Base-by-base conservation (phyloP, 2,113 vertebrate species). In the Ptilonorhynchus violaceus region DNA sequence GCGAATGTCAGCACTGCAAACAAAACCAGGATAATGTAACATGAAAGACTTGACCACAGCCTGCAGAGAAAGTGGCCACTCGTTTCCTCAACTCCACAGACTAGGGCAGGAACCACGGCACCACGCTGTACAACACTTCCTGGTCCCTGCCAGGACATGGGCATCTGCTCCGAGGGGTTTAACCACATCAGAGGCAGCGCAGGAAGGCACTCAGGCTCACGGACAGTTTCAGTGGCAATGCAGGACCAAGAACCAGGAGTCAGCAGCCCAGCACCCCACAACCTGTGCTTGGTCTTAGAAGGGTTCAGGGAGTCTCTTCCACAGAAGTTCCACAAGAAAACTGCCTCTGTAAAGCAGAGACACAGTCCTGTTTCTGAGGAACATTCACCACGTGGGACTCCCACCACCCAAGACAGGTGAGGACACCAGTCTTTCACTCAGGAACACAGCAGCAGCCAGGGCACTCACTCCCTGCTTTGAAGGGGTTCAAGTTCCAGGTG, bases 1-100 rank as follows among this genome's bases (percentile, higher is more conserved):
- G 25, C 15, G 72, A 95, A 80, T 88, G 90, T 84, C 92, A 92
- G 93, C 66, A 2, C 56, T 41, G 79, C 88, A 80, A 55, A 93
- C 75, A 80, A 85, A 95, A 31, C 55, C 44, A 59, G 86, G 20
- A 44, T 20, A 70, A 70, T 18, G 42, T 1, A 1, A 83, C 56
- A 88, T 59, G 66, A 83, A 95, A 96, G 82, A 10, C 79, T 47
- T 53, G 76, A 89, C 79, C 69, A 19, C 18, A 69, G 88, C 92
- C 76, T 86, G 63, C 33, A 64, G 62, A 75, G 47, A 92, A 83
- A 95, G 84, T 31, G 62, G 85, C 60, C 79, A 19, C 58, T 75
- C 30, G 0, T 41, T 66, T 70, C 64, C 39, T 80, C 1, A 0
- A 50, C 74, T 28, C 42, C n/a, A 23, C 25, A 13, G 52, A 60